Evolutionary conservation across 2,888 invertebrate genomes (phyloP).

Genomic region (Diplazon laetatorius): DNA sequence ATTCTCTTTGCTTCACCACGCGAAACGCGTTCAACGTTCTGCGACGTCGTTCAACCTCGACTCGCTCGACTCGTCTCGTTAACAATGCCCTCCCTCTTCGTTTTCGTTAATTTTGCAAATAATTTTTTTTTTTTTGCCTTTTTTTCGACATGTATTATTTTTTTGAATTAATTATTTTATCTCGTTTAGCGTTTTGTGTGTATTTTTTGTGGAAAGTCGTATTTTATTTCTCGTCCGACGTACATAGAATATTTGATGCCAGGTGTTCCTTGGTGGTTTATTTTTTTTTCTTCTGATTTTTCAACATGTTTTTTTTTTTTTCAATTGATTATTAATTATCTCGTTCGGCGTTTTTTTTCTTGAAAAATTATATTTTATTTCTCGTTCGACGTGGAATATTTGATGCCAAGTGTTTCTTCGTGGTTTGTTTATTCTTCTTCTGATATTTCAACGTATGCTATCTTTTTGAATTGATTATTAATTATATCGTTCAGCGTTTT

Average conservation of each 20-base stretch:
- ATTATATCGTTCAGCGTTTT: too few species aligned
- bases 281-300: too few species aligned
- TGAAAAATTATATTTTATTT: background rate
- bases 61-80: conserved; percentile 47
- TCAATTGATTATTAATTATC: too few species aligned
- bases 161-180: background rate
- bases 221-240: too few species aligned
- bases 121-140: conserved; percentile 16
- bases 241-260: conserved; percentile 9
- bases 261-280: conserved; percentile 69
- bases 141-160: conserved; percentile 31
- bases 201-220: background rate
- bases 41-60: conserved; percentile 35
- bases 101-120: conserved; percentile 60
- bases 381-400: background rate
- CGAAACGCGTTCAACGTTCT: conserved; percentile 55
- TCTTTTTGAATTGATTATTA: too few species aligned
- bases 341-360: too few species aligned
- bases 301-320: conserved; percentile 75
- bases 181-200: background rate
- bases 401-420: too few species aligned
- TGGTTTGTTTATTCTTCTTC: background rate
- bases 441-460: conserved; percentile 69
- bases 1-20: conserved; percentile 78
- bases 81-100: conserved; percentile 38